Conservation (phyloP, 1,140 invertebrate species). For the Harlomillsia oculata region DNA sequence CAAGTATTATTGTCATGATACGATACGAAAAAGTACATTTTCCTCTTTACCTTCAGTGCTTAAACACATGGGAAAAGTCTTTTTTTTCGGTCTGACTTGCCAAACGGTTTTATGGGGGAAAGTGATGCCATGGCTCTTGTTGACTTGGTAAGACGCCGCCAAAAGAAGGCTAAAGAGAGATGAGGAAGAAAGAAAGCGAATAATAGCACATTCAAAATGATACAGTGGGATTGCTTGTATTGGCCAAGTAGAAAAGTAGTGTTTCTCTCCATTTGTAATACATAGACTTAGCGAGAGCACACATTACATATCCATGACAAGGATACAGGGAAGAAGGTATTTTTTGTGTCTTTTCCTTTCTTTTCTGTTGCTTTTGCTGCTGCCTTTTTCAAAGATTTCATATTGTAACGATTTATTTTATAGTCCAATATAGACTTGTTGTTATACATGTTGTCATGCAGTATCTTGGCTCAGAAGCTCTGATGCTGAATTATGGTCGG, state of each 20-base stretch:
- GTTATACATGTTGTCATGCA: conserved; percentile 10
- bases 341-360: conserved; percentile 14
- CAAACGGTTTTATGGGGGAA: too few species aligned
- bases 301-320: too few species aligned
- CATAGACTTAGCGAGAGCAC: too few species aligned
- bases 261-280: too few species aligned
- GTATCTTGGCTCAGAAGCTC: conserved; percentile 12
- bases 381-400: conserved; percentile 16
- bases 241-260: too few species aligned
- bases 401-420: conserved; percentile 24
- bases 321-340: conserved; percentile 1
- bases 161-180: background rate
- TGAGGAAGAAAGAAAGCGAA: background rate
- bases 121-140: background rate
- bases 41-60: too few species aligned
- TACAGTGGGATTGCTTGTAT: conserved; percentile 5
- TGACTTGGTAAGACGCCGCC: background rate
- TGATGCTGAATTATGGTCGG: conserved; percentile 23
- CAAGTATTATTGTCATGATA: too few species aligned
- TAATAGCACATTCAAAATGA: conserved; percentile 25
- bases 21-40: too few species aligned
- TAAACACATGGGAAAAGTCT: too few species aligned
- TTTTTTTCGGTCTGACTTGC: too few species aligned
- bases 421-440: conserved; percentile 11
- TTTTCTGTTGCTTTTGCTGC: background rate